Percentiles rank a stretch among this genome's conserved stretches.
Conservation (phyloP, 1,140 invertebrate species). For the Papilio glaucus region DNA sequence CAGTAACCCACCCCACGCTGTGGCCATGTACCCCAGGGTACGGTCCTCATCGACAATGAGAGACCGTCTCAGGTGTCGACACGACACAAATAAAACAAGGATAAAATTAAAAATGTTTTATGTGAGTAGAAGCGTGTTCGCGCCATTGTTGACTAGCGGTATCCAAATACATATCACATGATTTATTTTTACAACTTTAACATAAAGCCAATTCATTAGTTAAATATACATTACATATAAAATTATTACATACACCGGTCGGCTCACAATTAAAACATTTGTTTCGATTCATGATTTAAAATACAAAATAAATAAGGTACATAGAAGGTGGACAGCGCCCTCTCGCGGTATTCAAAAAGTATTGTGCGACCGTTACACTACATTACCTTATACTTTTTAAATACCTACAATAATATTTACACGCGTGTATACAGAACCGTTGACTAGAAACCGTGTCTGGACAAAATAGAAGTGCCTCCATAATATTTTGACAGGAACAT, state of each 20-base stretch:
- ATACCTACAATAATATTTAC: conserved; percentile 78
- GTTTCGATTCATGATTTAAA: conserved; percentile 43
- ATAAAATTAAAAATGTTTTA: conserved; percentile 77
- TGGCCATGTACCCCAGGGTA: no score
- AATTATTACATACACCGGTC: conserved; percentile 38
- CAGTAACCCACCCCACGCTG: no score
- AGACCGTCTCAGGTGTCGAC: no score
- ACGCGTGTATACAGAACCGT: conserved; percentile 76
- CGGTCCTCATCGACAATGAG: no score
- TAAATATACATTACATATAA: conserved; percentile 44
- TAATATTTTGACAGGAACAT: conserved; percentile 69
- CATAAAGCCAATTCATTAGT: conserved; percentile 52
- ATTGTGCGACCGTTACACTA: conserved; percentile 77
- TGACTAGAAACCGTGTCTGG: conserved; percentile 79
- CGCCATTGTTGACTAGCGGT: conserved; percentile 80
- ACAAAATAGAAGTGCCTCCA: conserved; percentile 66
- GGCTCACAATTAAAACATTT: conserved; percentile 33
- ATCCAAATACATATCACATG: conserved; percentile 75
- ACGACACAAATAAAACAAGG: conserved; percentile 45
- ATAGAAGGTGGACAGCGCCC: conserved; percentile 28
- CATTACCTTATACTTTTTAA: conserved; percentile 68
- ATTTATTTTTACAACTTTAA: conserved; percentile 56
- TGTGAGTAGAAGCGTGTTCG: conserved; percentile 81
- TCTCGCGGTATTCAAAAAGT: conserved; percentile 54
- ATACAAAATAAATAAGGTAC: conserved; percentile 41